Evolutionary conservation across 2,797 vertebrate genomes (phyloP), one percentile per base, ranked within the genome.

Genomic region (Rhinella marina): DNA sequence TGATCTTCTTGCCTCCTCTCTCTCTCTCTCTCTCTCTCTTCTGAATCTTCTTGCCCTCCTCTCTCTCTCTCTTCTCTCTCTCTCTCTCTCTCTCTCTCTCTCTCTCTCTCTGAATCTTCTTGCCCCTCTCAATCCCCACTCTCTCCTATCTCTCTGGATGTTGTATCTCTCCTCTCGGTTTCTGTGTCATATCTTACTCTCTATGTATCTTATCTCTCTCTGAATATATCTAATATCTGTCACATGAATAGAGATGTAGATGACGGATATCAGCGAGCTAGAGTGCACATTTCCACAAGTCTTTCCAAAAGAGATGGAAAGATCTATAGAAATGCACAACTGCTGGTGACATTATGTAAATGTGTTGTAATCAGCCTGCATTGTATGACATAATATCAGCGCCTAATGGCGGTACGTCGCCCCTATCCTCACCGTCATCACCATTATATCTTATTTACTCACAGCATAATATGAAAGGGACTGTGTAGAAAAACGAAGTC

Each of bases 401-500:
- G 7, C 7, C 29, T 41, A 2, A 0, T 41, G 70, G 16, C 29
- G 29, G 27, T 10, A 17, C 4, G 21, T 50, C 72, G 0, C 7
- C 32, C 29, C 68, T 9, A 16, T 25, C 61, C 21, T 62, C 8
- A 2, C 56, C 13, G 57, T 5, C 68, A 17, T 72, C 17, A 7
- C 66, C 6, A 13, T 68, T 29, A 68, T 29, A 56, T 70, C 64
- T 79, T n/a, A 50, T 81, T 86, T 81, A 17, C 25, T 80, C 75
- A 13, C 57, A 62, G 10, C 13, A 41, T 61, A 54, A 62, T 59
- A 54, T 70, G 21, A n/a, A 73, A 84, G 70, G 68, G 11, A n/a
- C 32, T 21, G 57, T 75, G 64, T 81, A 86, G 59, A 86, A 75
- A 52, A 64, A 27, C 21, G 48, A 27, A 66, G 78, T 81, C 72